Evolutionary conservation across 2,797 vertebrate species (phyloP).

Genomic region (Loris lydekkerianus): DNA sequence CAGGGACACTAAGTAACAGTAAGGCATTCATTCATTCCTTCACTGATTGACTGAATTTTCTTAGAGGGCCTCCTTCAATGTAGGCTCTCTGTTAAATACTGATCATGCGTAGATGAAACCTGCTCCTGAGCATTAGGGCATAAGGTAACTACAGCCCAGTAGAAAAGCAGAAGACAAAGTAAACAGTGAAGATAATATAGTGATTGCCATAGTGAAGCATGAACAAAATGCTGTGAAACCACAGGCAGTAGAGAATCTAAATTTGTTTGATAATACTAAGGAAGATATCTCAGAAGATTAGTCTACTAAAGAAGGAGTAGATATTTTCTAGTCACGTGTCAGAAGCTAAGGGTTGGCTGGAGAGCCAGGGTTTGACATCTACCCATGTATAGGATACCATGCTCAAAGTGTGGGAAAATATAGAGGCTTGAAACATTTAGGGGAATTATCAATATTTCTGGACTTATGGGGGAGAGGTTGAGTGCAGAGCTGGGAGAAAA

Average conservation of each 20-base stretch:
- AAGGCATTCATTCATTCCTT: background rate
- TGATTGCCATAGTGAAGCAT: background rate
- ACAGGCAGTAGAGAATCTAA: slow-evolving; percentile 20
- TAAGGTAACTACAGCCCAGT: background rate
- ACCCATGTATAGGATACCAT: background rate
- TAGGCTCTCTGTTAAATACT: background rate
- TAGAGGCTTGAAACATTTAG: background rate
- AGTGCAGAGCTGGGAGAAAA: background rate
- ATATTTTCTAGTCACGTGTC: background rate
- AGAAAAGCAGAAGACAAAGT: slow-evolving; percentile 10
- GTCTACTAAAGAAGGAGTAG: background rate
- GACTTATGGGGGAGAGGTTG: background rate
- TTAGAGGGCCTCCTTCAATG: background rate
- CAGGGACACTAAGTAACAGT: background rate
- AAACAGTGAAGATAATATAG: background rate
- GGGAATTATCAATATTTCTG: background rate
- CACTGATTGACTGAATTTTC: background rate
- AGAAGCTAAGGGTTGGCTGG: background rate
- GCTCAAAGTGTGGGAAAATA: background rate
- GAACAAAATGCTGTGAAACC: background rate
- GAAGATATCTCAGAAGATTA: slow-evolving; percentile 2
- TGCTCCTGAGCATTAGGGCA: background rate
- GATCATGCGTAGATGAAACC: background rate
- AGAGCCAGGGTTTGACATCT: background rate
- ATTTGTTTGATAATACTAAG: background rate